phyloP scores from a whole-genome alignment of 2,113 vertebrate genomes.

The Coregonus clupeaformis region DNA sequence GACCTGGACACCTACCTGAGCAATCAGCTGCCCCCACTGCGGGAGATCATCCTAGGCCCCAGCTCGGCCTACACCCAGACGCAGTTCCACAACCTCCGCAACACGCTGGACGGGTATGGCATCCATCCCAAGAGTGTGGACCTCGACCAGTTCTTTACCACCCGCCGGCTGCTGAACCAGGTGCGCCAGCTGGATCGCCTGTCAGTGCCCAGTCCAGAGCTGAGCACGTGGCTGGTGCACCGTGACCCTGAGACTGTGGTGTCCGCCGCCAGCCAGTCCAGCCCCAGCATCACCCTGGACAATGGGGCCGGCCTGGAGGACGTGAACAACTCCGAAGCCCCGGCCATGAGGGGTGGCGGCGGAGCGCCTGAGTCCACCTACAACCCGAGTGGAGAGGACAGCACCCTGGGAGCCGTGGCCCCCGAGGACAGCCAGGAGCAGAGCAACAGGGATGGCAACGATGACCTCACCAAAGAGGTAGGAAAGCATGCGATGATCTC shows the following conservation, averaged over 20 bases:
- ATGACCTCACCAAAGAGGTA: slow-evolving; percentile 96
- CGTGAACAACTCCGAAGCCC: slow-evolving; percentile 78
- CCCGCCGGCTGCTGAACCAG: slow-evolving; percentile 88
- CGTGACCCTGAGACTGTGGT: slow-evolving; percentile 90
- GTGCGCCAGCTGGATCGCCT: slow-evolving; percentile 92
- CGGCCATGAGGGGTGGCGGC: slow-evolving; percentile 75
- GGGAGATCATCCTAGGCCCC: slow-evolving; percentile 98
- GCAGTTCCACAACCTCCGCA: slow-evolving; percentile 96
- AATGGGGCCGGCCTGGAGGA: slow-evolving; percentile 84
- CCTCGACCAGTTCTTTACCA: slow-evolving; percentile 91
- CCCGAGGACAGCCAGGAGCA: slow-evolving; percentile 81
- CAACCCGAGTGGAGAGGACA: slow-evolving; percentile 81
- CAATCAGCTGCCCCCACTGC: slow-evolving; percentile 91
- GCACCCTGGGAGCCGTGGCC: slow-evolving; percentile 89
- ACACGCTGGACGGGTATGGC: slow-evolving; percentile 95
- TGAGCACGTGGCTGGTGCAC: slow-evolving; percentile 95
- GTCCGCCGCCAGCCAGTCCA: slow-evolving; percentile 80
- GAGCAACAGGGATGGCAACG: slow-evolving; percentile 67
- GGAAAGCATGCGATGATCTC: not conserved
- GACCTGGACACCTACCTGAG: slow-evolving; percentile 96
- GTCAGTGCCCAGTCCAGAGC: slow-evolving; percentile 88
- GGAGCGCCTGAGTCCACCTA: slow-evolving; percentile 84
- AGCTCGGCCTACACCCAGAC: slow-evolving; percentile 98
- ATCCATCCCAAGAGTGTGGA: slow-evolving; percentile 98
- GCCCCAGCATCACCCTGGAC: slow-evolving; percentile 82